These are phyloP conservation scores for Eueides isabella DNA, from an alignment of 1,140 invertebrate genomes.

Conservation along the genomic window DNA sequence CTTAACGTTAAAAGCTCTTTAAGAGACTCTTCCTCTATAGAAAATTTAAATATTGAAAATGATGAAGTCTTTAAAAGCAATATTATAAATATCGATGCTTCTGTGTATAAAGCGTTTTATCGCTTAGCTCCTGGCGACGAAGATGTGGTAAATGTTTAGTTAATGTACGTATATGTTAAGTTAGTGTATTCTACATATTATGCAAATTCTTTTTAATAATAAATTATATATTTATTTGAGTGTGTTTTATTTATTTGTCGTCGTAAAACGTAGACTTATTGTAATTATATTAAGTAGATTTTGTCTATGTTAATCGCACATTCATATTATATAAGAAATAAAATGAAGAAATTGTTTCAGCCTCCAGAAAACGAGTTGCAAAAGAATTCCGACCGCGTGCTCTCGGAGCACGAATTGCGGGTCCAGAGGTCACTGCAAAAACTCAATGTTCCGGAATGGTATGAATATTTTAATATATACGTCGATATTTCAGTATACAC, in stretches of 20 bases:
- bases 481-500: background rate
- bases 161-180: conserved; percentile 18
- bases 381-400: conserved; percentile 89
- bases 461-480: conserved; percentile 41
- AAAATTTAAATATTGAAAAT: conserved; percentile 53
- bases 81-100: conserved; percentile 37
- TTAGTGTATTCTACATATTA: background rate
- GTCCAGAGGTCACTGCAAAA: conserved; percentile 96
- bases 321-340: background rate
- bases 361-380: conserved; percentile 96
- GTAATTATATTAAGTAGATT: background rate
- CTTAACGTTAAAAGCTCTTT: conserved; percentile 55
- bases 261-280: background rate
- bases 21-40: conserved; percentile 67
- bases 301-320: background rate
- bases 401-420: conserved; percentile 95
- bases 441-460: conserved; percentile 97
- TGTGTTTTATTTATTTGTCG: conserved; percentile 9
- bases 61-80: conserved; percentile 38
- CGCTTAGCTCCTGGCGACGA: conserved; percentile 58
- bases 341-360: conserved; percentile 81
- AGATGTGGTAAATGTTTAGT: conserved; percentile 58
- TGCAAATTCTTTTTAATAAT: background rate
- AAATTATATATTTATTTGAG: conserved; percentile 28
- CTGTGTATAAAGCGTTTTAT: conserved; percentile 57